Evolutionary conservation across 2,888 invertebrate species (phyloP).

Genomic region (Nemurella pictetii): DNA sequence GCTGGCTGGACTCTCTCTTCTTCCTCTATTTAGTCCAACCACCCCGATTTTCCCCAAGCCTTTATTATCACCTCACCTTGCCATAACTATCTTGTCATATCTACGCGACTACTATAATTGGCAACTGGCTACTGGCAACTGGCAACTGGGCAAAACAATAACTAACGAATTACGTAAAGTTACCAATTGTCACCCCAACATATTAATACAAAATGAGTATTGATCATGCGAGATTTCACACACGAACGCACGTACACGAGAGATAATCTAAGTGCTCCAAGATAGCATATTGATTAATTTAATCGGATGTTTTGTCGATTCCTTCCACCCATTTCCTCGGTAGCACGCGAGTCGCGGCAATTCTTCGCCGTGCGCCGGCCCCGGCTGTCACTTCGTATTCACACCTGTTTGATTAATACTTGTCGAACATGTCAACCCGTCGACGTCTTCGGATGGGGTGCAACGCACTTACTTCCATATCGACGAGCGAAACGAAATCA

Average conservation of each 20-base stretch:
- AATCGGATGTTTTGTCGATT: background rate
- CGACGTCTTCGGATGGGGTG: no score
- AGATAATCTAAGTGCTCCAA: background rate
- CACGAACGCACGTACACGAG: background rate
- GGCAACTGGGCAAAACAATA: background rate
- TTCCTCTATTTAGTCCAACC: no score
- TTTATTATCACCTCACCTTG: no score
- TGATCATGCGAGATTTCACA: background rate
- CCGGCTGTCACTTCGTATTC: background rate
- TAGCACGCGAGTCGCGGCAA: background rate
- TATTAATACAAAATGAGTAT: background rate
- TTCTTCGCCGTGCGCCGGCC: background rate
- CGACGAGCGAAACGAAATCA: no score
- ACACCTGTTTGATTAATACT: background rate
- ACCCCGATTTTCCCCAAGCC: no score
- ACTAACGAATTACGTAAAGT: no score
- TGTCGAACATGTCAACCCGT: background rate
- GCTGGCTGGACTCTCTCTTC: no score
- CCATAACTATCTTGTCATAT: no score
- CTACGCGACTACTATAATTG: no score
- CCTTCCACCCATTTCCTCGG: no score
- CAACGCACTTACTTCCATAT: no score
- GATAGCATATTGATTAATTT: background rate
- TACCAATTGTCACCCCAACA: background rate
- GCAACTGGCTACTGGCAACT: no score